Evolutionary conservation across 1,140 invertebrate species (phyloP).

Genomic region (Augochlora pura): DNA sequence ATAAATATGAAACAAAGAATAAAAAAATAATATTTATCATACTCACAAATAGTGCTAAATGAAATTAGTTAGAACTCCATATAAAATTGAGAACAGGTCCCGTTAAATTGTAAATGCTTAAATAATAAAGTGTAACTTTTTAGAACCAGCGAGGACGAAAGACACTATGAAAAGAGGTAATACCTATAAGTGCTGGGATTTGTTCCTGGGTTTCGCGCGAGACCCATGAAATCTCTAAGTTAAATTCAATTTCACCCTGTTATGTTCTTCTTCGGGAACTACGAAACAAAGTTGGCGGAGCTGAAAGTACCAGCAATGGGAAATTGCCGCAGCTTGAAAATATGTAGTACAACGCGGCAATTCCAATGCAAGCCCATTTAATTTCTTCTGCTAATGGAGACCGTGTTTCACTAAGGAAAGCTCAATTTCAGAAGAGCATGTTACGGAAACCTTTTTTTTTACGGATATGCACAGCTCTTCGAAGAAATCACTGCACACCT

Average conservation of each 20-base stretch:
- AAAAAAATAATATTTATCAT: no score
- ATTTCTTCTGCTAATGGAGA: neutral
- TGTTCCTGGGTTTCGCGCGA: neutral
- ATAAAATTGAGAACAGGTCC: neutral
- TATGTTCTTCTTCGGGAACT: neutral
- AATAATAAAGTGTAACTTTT: neutral
- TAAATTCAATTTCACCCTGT: slow-evolving; percentile 6
- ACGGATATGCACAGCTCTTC: neutral
- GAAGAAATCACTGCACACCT: no score
- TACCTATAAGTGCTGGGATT: slow-evolving; percentile 3
- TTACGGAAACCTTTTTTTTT: neutral
- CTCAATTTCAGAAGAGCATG: neutral
- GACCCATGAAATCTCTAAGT: neutral
- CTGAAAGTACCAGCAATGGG: neutral
- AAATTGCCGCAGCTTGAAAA: neutral
- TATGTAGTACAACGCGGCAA: neutral
- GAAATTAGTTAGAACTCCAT: no score
- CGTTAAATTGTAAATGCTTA: neutral
- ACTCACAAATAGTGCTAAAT: no score
- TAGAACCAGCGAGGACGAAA: neutral
- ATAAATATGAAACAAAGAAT: no score
- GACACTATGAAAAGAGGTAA: neutral
- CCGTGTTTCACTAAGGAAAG: neutral
- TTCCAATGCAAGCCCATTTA: neutral
- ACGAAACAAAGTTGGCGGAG: neutral